Evolutionary conservation across 2,888 invertebrate genomes (phyloP).

Genomic region (Meloe dianella): DNA sequence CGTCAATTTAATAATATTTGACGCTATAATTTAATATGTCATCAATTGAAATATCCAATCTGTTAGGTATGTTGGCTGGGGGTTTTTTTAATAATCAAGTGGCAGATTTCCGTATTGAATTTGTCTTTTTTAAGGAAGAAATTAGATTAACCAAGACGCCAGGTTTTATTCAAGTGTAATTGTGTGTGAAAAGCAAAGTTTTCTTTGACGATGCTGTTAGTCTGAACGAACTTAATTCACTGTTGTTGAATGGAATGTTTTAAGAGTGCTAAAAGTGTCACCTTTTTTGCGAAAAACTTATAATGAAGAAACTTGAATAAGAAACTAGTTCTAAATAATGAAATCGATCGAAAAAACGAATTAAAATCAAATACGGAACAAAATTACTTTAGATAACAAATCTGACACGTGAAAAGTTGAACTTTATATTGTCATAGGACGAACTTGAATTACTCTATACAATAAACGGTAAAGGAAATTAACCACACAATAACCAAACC

Average conservation of each 20-base stretch:
- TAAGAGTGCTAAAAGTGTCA: conserved; percentile 21
- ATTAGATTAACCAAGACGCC: conserved; percentile 10
- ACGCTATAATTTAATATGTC: not conserved
- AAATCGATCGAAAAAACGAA: conserved; percentile 14
- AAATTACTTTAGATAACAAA: not conserved
- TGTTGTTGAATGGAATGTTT: conserved; percentile 21
- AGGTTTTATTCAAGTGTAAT: conserved; percentile 29
- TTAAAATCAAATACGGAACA: conserved; percentile 24
- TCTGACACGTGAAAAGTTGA: conserved; percentile 11
- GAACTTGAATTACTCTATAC: not conserved
- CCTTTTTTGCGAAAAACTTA: conserved; percentile 28
- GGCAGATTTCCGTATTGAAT: not conserved
- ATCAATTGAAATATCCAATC: not conserved
- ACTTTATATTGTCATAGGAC: conserved; percentile 15
- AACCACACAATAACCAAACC: conserved; percentile 43
- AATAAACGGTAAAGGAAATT: conserved; percentile 24
- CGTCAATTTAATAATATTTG: not conserved
- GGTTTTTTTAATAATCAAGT: not conserved
- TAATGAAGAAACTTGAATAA: conserved; percentile 33
- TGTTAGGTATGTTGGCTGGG: not conserved
- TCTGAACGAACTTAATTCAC: conserved; percentile 27
- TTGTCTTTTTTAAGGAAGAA: not conserved
- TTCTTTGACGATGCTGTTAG: conserved; percentile 28
- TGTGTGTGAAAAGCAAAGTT: conserved; percentile 35
- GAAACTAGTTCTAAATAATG: conserved; percentile 20